Evolutionary conservation across 1,140 invertebrate genomes (phyloP).

Genomic region (Tetramorium simillimum): DNA sequence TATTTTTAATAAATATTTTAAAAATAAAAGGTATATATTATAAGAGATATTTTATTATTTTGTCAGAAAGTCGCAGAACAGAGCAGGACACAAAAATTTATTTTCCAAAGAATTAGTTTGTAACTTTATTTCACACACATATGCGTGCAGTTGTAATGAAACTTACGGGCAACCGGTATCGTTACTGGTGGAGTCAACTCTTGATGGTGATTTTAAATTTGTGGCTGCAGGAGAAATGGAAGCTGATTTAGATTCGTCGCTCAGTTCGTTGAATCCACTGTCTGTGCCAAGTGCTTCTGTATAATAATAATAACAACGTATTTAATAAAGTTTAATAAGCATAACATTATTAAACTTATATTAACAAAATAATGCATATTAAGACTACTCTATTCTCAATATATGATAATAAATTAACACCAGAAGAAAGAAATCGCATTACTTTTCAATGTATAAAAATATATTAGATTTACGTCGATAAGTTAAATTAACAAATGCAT

Average conservation of each 20-base stretch:
- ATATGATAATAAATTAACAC: neutral
- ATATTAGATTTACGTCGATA: too few relatives aligned
- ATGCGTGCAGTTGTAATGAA: neutral
- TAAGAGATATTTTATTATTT: too few relatives aligned
- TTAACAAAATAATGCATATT: neutral
- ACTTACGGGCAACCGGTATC: slow-evolving; percentile 83
- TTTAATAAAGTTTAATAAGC: neutral
- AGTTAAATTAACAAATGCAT: too few relatives aligned
- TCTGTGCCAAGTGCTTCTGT: slow-evolving; percentile 81
- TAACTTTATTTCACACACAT: neutral
- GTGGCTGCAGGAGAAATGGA: slow-evolving; percentile 78
- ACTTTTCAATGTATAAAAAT: neutral
- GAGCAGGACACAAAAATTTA: neutral
- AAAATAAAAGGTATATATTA: too few relatives aligned
- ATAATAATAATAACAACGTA: slow-evolving; percentile 1
- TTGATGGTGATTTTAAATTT: slow-evolving; percentile 76
- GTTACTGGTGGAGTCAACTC: slow-evolving; percentile 81
- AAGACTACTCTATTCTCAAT: neutral
- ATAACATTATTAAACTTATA: neutral
- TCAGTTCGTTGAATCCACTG: slow-evolving; percentile 81
- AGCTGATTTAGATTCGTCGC: slow-evolving; percentile 80
- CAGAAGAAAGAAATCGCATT: neutral
- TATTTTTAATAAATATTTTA: neutral
- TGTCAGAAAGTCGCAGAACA: neutral
- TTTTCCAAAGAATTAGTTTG: neutral